Conservation (phyloP, 2,888 invertebrate species). For the Drosophila niveifrons region DNA sequence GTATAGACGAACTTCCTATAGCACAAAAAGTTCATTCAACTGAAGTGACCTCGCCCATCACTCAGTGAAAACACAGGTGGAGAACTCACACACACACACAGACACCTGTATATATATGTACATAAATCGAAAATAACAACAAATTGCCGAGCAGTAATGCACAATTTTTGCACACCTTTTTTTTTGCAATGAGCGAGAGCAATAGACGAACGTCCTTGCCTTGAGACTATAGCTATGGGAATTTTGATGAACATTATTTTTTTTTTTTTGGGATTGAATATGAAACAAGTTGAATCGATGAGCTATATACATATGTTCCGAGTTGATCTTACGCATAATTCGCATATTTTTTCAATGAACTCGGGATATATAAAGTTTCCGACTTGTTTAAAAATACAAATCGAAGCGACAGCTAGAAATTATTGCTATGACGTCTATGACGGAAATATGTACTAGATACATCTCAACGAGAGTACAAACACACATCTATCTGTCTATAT, state of each 20-base stretch:
- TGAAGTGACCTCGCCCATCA: conserved; percentile 47
- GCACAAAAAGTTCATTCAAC: conserved; percentile 60
- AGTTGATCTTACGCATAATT: conserved; percentile 47
- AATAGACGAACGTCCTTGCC: conserved; percentile 67
- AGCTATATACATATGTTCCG: conserved; percentile 49
- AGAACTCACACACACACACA: conserved; percentile 35
- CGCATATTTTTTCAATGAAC: conserved; percentile 48
- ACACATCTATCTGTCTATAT: conserved; percentile 2
- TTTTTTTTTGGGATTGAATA: not conserved
- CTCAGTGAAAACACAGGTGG: conserved; percentile 16
- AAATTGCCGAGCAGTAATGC: conserved; percentile 30
- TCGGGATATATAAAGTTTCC: conserved; percentile 30
- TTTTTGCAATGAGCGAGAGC: conserved; percentile 39
- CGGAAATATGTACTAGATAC: conserved; percentile 4
- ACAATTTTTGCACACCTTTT: conserved; percentile 38
- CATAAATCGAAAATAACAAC: conserved; percentile 14
- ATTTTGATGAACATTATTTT: not conserved
- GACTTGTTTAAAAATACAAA: conserved; percentile 34
- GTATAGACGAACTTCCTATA: conserved; percentile 49
- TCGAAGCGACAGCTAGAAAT: conserved; percentile 18
- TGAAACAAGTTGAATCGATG: conserved; percentile 34
- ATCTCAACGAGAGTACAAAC: not conserved
- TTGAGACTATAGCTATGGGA: conserved; percentile 37
- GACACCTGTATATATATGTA: conserved; percentile 4
- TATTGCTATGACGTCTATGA: conserved; percentile 35